Percentiles rank a stretch among this genome's conserved stretches.
phyloP scores from a whole-genome alignment of 2,797 vertebrate species.

The Enteromius fasciolatus region DNA sequence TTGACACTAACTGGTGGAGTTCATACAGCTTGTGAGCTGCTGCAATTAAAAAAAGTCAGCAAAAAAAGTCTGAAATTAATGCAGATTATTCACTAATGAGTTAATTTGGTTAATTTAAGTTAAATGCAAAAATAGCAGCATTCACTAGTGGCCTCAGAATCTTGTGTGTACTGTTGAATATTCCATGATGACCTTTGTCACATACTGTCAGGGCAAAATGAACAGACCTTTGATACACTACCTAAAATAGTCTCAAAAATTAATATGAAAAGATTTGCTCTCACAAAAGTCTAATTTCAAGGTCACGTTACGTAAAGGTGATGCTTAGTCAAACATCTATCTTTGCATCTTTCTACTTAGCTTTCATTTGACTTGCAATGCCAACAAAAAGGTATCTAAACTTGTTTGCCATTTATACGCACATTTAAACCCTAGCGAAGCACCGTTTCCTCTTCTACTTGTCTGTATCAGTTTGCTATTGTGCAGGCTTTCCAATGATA shows the following conservation, averaged over 20 bases:
- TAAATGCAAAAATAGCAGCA: not conserved
- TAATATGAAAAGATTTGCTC: not conserved
- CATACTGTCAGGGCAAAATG: slow-evolving; percentile 21
- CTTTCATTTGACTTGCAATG: slow-evolving; percentile 6
- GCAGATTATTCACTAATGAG: not conserved
- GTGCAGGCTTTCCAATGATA: not conserved
- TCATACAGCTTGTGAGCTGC: not conserved
- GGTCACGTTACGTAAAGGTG: not conserved
- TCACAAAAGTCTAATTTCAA: not conserved
- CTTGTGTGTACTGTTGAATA: not conserved
- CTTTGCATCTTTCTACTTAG: not conserved
- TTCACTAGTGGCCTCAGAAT: not conserved
- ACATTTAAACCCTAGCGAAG: not conserved
- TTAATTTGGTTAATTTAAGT: not conserved
- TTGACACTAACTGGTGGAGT: not conserved
- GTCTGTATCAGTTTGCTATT: slow-evolving; percentile 6
- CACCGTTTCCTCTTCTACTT: not conserved
- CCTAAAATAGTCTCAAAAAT: not conserved
- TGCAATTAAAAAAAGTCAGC: not conserved
- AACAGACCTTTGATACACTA: not conserved
- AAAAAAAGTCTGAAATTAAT: not conserved
- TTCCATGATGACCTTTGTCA: slow-evolving; percentile 30
- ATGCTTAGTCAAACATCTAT: slow-evolving; percentile 15
- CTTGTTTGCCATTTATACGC: not conserved
- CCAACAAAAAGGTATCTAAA: not conserved